A percentile compares a stretch with the other conserved stretches of the same genome.
These are phyloP conservation scores for Leptosomus discolor DNA, from an alignment of 2,113 vertebrate species.

Conservation along the genomic window DNA sequence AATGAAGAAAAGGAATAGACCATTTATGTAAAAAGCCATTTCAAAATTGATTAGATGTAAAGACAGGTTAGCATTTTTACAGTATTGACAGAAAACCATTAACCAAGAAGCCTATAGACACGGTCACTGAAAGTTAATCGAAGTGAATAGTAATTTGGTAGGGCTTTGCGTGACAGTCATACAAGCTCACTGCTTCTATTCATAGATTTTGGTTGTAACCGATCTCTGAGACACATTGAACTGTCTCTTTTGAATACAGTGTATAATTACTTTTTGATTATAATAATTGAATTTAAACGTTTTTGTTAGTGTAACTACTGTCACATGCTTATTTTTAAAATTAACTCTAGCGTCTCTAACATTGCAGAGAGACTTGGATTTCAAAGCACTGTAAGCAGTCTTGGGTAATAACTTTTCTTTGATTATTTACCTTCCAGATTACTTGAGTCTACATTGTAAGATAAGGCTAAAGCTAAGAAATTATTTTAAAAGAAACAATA, in stretches of 20 bases:
- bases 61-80: conserved; percentile 77
- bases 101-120: conserved; percentile 66
- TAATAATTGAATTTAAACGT: background rate
- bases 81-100: conserved; percentile 80
- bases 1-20: conserved; percentile 62
- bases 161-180: conserved; percentile 38
- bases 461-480: conserved; percentile 32
- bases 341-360: background rate
- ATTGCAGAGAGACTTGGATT: background rate
- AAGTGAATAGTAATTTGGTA: conserved; percentile 48
- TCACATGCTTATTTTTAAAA: background rate
- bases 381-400: background rate
- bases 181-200: background rate
- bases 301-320: background rate
- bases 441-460: background rate
- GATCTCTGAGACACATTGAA: background rate
- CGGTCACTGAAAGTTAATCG: conserved; percentile 72
- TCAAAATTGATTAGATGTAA: conserved; percentile 78
- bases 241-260: background rate
- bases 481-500: conserved; percentile 29
- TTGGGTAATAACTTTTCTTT: conserved; percentile 40
- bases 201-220: background rate
- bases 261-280: conserved; percentile 41
- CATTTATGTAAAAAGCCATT: conserved; percentile 68
- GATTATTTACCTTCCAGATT: conserved; percentile 55